Evolutionary conservation across 2,797 vertebrate species (phyloP).

Genomic region (Hypotaenidia philippensis): DNA sequence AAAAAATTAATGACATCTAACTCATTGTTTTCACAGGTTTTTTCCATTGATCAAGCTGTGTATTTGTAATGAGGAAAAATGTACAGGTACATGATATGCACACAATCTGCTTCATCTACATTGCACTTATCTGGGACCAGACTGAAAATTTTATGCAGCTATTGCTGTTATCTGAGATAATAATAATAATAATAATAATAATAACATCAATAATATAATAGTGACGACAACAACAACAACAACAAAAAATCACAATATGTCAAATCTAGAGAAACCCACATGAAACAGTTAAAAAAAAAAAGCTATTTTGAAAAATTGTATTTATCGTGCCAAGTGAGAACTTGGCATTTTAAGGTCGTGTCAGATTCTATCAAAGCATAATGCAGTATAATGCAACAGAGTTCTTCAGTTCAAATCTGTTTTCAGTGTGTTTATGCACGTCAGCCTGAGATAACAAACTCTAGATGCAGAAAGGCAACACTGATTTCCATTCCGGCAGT

Average conservation of each 20-base stretch:
- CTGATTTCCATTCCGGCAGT: neutral
- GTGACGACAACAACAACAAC: neutral
- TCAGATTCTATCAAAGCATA: neutral
- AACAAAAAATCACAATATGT: neutral
- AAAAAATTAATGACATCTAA: neutral
- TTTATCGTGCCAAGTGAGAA: neutral
- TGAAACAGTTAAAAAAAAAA: neutral
- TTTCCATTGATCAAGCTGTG: fast-evolving
- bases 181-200: neutral
- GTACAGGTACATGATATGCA: fast-evolving
- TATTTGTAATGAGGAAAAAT: neutral
- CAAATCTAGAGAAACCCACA: neutral
- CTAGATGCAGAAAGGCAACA: neutral
- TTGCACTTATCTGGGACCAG: neutral
- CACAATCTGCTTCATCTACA: neutral
- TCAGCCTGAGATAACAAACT: neutral
- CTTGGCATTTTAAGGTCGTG: neutral
- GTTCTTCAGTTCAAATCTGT: neutral
- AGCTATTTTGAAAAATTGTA: neutral
- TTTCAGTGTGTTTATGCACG: neutral
- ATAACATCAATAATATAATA: no score
- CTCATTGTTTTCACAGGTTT: neutral
- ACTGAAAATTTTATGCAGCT: neutral
- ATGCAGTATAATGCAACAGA: neutral
- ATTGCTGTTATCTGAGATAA: neutral